Percentiles rank a stretch among this genome's conserved stretches.
Conservation (phyloP, 2,797 vertebrate genomes). For the Rhinogobio ventralis region DNA sequence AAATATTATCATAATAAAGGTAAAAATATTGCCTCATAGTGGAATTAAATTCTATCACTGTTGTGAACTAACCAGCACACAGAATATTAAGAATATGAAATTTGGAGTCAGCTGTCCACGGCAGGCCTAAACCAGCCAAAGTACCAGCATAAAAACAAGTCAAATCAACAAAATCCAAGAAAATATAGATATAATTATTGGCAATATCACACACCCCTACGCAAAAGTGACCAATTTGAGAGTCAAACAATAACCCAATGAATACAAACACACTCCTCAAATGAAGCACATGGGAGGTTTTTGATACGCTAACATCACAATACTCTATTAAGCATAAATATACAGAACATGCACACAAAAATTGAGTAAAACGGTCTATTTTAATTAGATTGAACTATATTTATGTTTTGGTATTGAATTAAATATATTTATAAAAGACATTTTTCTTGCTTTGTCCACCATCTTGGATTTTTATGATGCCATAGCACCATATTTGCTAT, state of each 20-base stretch:
- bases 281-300: not conserved
- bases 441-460: constrained; percentile 4
- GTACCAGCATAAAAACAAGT: too few species aligned
- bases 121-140: too few species aligned
- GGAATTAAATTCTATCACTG: too few species aligned
- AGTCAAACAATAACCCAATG: not conserved
- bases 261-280: not conserved
- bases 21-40: too few species aligned
- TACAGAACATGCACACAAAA: not conserved
- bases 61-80: too few species aligned
- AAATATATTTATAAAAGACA: not conserved
- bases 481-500: not conserved
- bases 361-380: not conserved
- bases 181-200: too few species aligned
- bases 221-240: not conserved
- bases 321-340: not conserved
- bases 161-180: too few species aligned
- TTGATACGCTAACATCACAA: not conserved
- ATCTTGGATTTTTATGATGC: not conserved
- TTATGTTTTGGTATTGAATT: not conserved
- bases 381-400: not conserved
- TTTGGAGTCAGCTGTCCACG: too few species aligned
- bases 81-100: too few species aligned
- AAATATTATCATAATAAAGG: too few species aligned
- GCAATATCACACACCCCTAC: too few species aligned